phyloP scores from a whole-genome alignment of 2,797 vertebrate genomes.

The Sebastes diaconus region DNA sequence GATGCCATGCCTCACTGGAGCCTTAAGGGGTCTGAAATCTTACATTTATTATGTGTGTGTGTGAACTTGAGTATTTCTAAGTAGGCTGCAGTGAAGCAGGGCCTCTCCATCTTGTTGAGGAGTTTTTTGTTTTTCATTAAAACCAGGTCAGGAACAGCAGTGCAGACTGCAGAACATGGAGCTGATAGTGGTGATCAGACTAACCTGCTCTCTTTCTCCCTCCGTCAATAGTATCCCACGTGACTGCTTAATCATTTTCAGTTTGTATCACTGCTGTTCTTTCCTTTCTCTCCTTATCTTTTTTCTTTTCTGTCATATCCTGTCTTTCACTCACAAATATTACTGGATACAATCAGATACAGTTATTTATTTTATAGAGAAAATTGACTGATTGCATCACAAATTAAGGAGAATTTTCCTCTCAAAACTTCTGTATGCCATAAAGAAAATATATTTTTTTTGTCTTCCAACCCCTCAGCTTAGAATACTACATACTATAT shows the following conservation, averaged over 20 bases:
- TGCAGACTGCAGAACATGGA: slow-evolving; percentile 57
- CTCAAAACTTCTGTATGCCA: neutral
- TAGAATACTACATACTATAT: neutral
- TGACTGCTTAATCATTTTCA: neutral
- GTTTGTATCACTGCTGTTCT: too few species aligned
- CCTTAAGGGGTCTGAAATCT: neutral
- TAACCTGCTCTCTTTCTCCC: neutral
- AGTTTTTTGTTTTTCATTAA: slow-evolving; percentile 18
- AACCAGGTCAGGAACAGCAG: slow-evolving; percentile 31
- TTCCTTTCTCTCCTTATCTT: neutral
- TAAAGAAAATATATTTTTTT: neutral
- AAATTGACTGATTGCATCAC: neutral
- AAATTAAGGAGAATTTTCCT: neutral
- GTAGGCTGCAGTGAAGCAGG: slow-evolving; percentile 67
- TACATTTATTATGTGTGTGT: neutral
- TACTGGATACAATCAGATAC: neutral
- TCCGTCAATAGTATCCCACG: neutral
- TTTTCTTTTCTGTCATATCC: neutral
- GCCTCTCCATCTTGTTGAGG: slow-evolving; percentile 40
- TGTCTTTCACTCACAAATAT: neutral
- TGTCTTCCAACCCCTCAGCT: neutral
- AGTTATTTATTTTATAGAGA: neutral
- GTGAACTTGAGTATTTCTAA: neutral
- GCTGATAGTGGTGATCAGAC: slow-evolving; percentile 45
- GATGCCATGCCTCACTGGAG: slow-evolving; percentile 68